Conservation (phyloP, 2,888 invertebrate genomes). For the Stenotaenia linearis region DNA sequence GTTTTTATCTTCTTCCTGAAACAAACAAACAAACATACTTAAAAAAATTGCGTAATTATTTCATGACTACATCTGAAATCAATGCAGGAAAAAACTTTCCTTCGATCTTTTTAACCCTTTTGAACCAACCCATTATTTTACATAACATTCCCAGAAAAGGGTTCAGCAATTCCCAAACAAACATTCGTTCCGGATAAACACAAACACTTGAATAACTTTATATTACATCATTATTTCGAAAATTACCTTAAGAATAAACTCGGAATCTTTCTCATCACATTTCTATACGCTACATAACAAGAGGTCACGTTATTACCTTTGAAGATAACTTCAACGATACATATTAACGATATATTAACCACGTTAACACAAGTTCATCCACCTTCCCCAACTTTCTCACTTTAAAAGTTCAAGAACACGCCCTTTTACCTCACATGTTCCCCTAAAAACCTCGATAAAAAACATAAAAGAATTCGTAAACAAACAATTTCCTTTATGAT, state of each 20-base stretch:
- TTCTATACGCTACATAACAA: too few species aligned
- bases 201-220: not conserved
- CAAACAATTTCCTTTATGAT: too few species aligned
- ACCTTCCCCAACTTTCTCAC: not conserved
- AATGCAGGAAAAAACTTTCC: not conserved
- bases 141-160: not conserved
- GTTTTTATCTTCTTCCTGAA: not conserved
- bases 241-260: not conserved
- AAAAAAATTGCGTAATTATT: not conserved
- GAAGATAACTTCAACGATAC: not conserved
- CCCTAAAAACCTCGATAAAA: too few species aligned
- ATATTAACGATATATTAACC: not conserved
- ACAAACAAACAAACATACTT: not conserved
- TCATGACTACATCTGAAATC: not conserved
- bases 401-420: not conserved
- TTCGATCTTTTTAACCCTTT: not conserved
- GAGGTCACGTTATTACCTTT: not conserved
- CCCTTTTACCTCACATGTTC: not conserved
- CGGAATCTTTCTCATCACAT: not conserved
- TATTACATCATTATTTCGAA: not conserved
- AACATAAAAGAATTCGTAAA: too few species aligned
- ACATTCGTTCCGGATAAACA: not conserved
- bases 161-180: not conserved
- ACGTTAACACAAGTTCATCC: not conserved
- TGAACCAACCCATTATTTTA: not conserved